Evolutionary conservation across 53 echinoderm and acorn worm species (phyloP).

Genomic region (Luidia sarsii): DNA sequence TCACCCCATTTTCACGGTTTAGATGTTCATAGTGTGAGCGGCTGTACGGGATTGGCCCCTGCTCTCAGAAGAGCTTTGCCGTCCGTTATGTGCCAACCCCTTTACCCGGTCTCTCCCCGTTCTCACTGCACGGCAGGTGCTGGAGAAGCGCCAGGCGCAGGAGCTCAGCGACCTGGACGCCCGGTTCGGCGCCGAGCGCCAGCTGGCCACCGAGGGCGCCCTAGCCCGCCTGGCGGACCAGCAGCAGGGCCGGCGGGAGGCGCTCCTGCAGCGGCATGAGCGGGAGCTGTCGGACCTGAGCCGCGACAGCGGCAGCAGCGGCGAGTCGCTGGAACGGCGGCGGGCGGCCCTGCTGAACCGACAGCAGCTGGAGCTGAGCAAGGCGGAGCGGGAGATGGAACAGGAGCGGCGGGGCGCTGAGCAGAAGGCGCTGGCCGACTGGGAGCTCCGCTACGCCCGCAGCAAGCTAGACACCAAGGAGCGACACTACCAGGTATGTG

Average conservation of each 20-base stretch:
- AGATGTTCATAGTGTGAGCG: no score
- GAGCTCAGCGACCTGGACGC: slow-evolving; percentile 80
- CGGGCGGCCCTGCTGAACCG: slow-evolving; percentile 83
- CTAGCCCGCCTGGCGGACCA: slow-evolving; percentile 90
- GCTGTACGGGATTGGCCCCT: no score
- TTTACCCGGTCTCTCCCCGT: no score
- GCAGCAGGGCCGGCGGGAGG: slow-evolving; percentile 77
- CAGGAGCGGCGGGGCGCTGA: slow-evolving; percentile 83
- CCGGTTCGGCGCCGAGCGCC: slow-evolving; percentile 92
- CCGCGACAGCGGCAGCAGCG: slow-evolving; percentile 67
- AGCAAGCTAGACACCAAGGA: slow-evolving; percentile 91
- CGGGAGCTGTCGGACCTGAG: slow-evolving; percentile 85
- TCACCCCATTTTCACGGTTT: no score
- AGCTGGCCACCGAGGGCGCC: slow-evolving; percentile 85
- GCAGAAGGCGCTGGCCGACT: slow-evolving; percentile 89
- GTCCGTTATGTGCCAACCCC: no score
- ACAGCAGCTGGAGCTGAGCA: slow-evolving; percentile 91
- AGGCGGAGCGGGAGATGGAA: slow-evolving; percentile 80
- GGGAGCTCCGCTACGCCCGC: slow-evolving; percentile 93
- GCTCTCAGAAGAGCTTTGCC: no score
- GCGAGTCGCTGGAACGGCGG: slow-evolving; percentile 69
- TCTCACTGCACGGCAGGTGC: slow-evolving; percentile 56
- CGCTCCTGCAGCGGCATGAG: slow-evolving; percentile 88
- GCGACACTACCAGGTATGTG: slow-evolving; percentile 85
- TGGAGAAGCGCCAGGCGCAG: slow-evolving; percentile 92